A percentile compares a stretch with the other conserved stretches of the same genome.
These are phyloP conservation scores for Drosophila bipectinata DNA, from an alignment of 1,140 invertebrate species.

Conservation along the genomic window DNA sequence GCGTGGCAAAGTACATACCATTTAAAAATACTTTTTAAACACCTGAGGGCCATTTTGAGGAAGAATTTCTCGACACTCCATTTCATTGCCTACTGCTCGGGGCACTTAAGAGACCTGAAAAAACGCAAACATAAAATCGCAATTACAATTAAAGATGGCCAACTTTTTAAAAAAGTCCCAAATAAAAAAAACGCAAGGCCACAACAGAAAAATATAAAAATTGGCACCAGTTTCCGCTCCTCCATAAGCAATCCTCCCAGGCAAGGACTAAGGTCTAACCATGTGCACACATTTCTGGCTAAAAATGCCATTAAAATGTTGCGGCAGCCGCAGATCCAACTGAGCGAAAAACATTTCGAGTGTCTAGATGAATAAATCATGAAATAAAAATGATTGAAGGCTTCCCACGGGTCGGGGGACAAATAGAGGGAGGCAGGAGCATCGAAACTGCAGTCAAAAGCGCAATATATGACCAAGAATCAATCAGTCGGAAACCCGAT, in stretches of 20 bases:
- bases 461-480: conserved; percentile 31
- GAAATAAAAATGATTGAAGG: conserved; percentile 78
- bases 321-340: conserved; percentile 59
- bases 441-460: conserved; percentile 25
- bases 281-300: conserved; percentile 32
- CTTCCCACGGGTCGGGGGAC: conserved; percentile 5
- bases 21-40: not conserved
- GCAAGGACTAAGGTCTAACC: conserved; percentile 34
- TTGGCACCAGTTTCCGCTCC: conserved; percentile 15
- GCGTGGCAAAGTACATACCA: not conserved
- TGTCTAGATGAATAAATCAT: conserved; percentile 73
- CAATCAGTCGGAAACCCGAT: conserved; percentile 68
- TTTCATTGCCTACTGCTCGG: conserved; percentile 1
- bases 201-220: conserved; percentile 16
- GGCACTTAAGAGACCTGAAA: not conserved
- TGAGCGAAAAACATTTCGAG: conserved; percentile 56
- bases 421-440: not conserved
- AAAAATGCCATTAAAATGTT: conserved; percentile 72
- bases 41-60: conserved; percentile 21
- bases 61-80: not conserved
- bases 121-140: conserved; percentile 27
- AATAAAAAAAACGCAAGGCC: conserved; percentile 17
- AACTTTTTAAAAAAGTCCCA: conserved; percentile 11
- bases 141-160: conserved; percentile 52
- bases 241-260: not conserved